These are phyloP conservation scores for Palaemon carinicauda DNA, from an alignment of 1,140 invertebrate genomes.

Conservation along the genomic window DNA sequence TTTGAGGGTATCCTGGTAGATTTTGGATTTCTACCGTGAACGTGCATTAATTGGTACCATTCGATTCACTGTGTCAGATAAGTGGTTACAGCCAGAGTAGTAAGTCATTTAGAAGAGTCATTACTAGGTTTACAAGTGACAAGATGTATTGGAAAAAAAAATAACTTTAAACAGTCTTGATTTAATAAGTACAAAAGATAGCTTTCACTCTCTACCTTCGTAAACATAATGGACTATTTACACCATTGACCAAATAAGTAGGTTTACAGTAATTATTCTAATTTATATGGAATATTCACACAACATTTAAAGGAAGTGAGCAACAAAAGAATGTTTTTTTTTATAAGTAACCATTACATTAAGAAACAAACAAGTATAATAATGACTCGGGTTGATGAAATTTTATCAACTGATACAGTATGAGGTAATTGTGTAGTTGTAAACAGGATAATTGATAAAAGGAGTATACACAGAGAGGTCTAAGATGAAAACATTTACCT, in stretches of 20 bases:
- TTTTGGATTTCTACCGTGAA: not conserved
- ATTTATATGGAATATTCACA: too few species aligned
- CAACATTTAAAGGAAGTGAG: too few species aligned
- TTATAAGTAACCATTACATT: too few species aligned
- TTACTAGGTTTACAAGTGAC: not conserved
- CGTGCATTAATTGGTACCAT: conserved; percentile 1
- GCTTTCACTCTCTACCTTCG: not conserved
- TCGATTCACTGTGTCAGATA: not conserved
- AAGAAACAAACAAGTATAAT: too few species aligned
- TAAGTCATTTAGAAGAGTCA: not conserved
- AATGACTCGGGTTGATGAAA: too few species aligned
- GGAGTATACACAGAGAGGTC: not conserved
- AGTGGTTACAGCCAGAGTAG: not conserved
- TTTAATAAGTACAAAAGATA: not conserved
- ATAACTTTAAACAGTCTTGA: not conserved
- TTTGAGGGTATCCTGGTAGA: too few species aligned
- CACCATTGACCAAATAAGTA: not conserved
- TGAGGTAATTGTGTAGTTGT: not conserved
- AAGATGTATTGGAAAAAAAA: not conserved
- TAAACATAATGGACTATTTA: not conserved
- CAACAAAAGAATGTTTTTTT: too few species aligned
- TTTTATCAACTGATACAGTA: not conserved
- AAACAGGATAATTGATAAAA: not conserved
- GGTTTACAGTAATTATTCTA: too few species aligned
- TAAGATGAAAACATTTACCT: too few species aligned